Percentiles rank a stretch among this genome's conserved stretches.
Evolutionary conservation across 2,888 invertebrate genomes (phyloP).

Genomic region (Lissocephala sabroskyi): DNA sequence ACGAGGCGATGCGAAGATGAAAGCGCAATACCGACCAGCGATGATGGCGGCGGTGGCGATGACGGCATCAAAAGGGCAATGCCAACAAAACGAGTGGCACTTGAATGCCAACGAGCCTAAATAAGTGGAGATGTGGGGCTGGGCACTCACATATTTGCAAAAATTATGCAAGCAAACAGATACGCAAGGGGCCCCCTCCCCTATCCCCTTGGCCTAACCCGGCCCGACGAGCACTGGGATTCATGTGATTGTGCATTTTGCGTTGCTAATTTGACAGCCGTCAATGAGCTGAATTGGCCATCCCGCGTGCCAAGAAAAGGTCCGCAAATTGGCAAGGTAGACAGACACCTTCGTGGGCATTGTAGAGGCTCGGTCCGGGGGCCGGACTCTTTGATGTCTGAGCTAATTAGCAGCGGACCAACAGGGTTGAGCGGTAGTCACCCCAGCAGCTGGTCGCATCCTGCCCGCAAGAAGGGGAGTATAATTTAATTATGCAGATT

Average conservation of each 20-base stretch:
- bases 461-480: constrained; percentile 4
- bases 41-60: background rate
- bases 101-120: constrained; percentile 48
- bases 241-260: constrained; percentile 26
- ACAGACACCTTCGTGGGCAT: too few relatives aligned
- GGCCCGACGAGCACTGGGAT: too few relatives aligned
- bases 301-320: too few relatives aligned
- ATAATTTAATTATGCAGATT: constrained; percentile 57
- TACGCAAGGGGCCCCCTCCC: too few relatives aligned
- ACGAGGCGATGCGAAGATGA: constrained; percentile 31
- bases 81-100: constrained; percentile 54
- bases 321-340: constrained; percentile 34
- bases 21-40: constrained; percentile 35
- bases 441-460: constrained; percentile 42
- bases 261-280: constrained; percentile 57
- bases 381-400: constrained; percentile 27
- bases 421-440: constrained; percentile 19
- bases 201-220: background rate
- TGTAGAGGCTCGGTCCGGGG: background rate
- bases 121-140: constrained; percentile 39
- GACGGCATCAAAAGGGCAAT: background rate
- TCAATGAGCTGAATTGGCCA: constrained; percentile 41
- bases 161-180: constrained; percentile 45
- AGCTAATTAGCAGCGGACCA: constrained; percentile 50
- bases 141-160: constrained; percentile 45